Evolutionary conservation across 2,113 vertebrate species (phyloP).

Genomic region (Epinephelus lanceolatus): DNA sequence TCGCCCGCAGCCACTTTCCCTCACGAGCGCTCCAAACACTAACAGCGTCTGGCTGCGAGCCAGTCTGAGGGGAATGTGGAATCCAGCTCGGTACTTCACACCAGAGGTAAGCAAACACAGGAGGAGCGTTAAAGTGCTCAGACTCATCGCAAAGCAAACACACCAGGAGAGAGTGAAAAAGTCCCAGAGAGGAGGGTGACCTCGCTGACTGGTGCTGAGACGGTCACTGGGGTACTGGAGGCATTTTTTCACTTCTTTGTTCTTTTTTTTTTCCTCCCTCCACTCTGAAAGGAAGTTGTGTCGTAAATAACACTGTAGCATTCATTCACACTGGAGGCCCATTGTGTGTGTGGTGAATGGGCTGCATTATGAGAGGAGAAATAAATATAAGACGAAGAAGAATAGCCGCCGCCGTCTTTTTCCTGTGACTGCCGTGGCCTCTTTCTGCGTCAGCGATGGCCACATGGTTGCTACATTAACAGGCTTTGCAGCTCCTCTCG

Average conservation of each 20-base stretch:
- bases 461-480: conserved; percentile 26
- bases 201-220: conserved; percentile 69
- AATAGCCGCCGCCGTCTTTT: conserved; percentile 64
- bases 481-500: conserved; percentile 3
- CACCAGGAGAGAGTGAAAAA: conserved; percentile 38
- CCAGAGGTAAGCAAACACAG: conserved; percentile 69
- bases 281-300: conserved; percentile 68
- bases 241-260: conserved; percentile 76
- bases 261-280: conserved; percentile 2
- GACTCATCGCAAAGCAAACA: conserved; percentile 66
- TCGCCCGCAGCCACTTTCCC: conserved; percentile 45
- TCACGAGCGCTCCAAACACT: conserved; percentile 32
- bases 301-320: conserved; percentile 79
- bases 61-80: conserved; percentile 71
- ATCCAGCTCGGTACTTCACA: conserved; percentile 72
- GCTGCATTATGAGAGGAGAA: conserved; percentile 72
- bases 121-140: conserved; percentile 48
- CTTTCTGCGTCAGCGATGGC: conserved; percentile 17
- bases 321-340: conserved; percentile 73
- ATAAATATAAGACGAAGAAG: conserved; percentile 78
- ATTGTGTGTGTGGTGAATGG: conserved; percentile 83
- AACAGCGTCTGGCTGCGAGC: conserved; percentile 59
- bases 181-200: conserved; percentile 64
- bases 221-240: conserved; percentile 56
- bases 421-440: conserved; percentile 64